Evolutionary conservation across 2,797 vertebrate species (phyloP).

Genomic region (Spatula clypeata): DNA sequence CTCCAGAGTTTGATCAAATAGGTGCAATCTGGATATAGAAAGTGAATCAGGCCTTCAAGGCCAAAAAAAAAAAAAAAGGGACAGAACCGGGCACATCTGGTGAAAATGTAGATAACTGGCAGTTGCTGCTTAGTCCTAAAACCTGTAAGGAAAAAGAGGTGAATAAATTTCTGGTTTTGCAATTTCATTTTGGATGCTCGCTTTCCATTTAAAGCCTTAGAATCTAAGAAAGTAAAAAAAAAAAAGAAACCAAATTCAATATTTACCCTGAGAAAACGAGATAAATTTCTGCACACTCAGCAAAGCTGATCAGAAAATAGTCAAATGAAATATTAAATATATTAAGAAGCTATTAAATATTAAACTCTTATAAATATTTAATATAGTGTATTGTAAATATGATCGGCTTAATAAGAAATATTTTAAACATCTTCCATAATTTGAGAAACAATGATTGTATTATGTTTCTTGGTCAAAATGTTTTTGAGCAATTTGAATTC

Average conservation of each 20-base stretch:
- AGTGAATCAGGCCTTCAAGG: background rate
- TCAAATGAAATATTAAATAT: background rate
- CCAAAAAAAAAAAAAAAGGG: background rate
- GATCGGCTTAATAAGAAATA: background rate
- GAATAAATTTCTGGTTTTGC: background rate
- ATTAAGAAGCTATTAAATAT: background rate
- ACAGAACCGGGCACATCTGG: background rate
- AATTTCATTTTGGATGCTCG: background rate
- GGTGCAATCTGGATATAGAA: fast-evolving
- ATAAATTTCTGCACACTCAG: background rate
- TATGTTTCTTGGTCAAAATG: background rate
- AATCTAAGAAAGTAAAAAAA: background rate
- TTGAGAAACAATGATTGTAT: background rate
- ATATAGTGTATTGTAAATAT: background rate
- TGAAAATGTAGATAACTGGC: background rate
- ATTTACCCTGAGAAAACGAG: background rate
- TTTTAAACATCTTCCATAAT: background rate
- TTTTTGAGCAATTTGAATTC: background rate
- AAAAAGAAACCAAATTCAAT: background rate
- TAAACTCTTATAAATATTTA: background rate
- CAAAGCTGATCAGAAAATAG: background rate
- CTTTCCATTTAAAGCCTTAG: background rate
- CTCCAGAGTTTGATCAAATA: fast-evolving
- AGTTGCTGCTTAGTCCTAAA: background rate
- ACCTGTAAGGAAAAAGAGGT: background rate